phyloP scores from a whole-genome alignment of 2,797 vertebrate genomes.

The Menidia menidia region DNA sequence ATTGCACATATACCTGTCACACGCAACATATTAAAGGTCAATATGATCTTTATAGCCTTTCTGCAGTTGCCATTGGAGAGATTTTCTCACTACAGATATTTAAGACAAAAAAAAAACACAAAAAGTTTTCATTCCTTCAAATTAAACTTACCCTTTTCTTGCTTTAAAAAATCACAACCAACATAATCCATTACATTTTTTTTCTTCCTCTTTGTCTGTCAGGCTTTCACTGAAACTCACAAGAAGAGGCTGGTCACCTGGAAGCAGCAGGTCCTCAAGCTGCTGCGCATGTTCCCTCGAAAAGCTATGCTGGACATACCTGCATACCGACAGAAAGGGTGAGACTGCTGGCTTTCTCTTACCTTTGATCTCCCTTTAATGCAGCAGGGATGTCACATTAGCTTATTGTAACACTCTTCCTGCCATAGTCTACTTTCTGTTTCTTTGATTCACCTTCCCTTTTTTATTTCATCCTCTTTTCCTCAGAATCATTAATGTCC shows the following conservation, averaged over 20 bases:
- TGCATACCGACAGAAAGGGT: slow-evolving; percentile 94
- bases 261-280: slow-evolving; percentile 97
- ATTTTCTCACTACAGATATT: neutral
- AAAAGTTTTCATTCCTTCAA: too few species aligned
- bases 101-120: too few species aligned
- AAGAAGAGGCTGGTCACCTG: slow-evolving; percentile 93
- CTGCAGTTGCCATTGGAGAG: too few species aligned
- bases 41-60: neutral
- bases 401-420: slow-evolving; percentile 25
- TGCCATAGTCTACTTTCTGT: slow-evolving; percentile 20
- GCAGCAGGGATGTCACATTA: slow-evolving; percentile 25
- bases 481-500: slow-evolving; percentile 5
- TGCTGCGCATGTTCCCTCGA: slow-evolving; percentile 93
- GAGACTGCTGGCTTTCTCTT: slow-evolving; percentile 41
- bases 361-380: slow-evolving; percentile 46
- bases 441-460: slow-evolving; percentile 29
- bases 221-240: slow-evolving; percentile 96
- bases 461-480: slow-evolving; percentile 15
- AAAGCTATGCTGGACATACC: slow-evolving; percentile 93
- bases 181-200: slow-evolving; percentile 3
- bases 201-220: slow-evolving; percentile 13
- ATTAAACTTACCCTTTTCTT: neutral
- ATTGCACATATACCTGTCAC: neutral
- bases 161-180: slow-evolving; percentile 12
- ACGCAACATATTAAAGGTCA: neutral